Evolutionary conservation across 2,888 invertebrate genomes (phyloP).

Genomic region (Leptogaster cylindrica): DNA sequence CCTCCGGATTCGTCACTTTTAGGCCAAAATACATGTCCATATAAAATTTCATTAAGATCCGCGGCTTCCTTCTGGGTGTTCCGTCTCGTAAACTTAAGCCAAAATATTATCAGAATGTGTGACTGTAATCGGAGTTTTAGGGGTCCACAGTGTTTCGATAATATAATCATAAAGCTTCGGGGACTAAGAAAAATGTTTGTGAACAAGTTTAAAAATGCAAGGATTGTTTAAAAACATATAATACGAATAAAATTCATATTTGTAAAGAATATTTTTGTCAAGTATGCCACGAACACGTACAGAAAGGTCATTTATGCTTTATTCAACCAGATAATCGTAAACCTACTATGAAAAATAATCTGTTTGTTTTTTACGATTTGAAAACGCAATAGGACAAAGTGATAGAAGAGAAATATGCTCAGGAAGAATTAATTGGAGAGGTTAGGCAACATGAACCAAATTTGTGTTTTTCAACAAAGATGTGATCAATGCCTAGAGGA

Average conservation of each 20-base stretch:
- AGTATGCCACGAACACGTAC: constrained; percentile 10
- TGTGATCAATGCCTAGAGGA: too few species aligned
- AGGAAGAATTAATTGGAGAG: not conserved
- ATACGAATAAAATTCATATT: not conserved
- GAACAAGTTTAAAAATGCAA: not conserved
- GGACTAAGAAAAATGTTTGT: not conserved
- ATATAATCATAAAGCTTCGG: constrained; percentile 3
- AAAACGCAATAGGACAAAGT: constrained; percentile 13
- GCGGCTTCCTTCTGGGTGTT: too few species aligned
- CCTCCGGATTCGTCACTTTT: too few species aligned
- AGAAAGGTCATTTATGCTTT: constrained; percentile 4
- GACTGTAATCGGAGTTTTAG: constrained; percentile 3
- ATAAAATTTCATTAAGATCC: too few species aligned
- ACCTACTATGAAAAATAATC: constrained; percentile 5
- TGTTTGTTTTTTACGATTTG: constrained; percentile 27
- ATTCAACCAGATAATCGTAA: constrained; percentile 16
- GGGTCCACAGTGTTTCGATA: constrained; percentile 4
- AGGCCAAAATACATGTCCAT: too few species aligned
- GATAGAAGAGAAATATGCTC: not conserved
- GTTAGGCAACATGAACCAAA: too few species aligned
- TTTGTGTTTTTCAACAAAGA: too few species aligned
- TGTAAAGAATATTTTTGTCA: constrained; percentile 32
- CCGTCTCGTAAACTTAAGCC: too few species aligned
- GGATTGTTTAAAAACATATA: constrained; percentile 6
- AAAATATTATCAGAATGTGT: not conserved